Conservation (phyloP, 2,888 invertebrate genomes). For the Mythimna pallens region DNA sequence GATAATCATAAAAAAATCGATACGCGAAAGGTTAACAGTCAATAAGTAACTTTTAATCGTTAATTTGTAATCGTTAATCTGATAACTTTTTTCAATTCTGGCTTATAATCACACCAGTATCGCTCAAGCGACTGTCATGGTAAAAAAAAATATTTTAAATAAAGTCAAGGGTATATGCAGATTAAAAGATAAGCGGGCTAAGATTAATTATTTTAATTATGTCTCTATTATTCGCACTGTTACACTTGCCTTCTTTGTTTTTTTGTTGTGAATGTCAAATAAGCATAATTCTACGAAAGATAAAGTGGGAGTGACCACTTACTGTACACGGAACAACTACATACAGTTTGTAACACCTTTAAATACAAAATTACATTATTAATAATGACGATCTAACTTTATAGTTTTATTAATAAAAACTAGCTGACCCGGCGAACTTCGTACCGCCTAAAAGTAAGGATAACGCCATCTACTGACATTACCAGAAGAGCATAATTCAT, state of each 20-base stretch:
- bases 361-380: too few species aligned
- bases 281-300: constrained; percentile 1
- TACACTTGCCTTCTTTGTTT: not conserved
- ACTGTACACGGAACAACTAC: not conserved
- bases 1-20: too few species aligned
- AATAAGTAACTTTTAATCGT: too few species aligned
- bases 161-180: constrained; percentile 52
- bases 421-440: too few species aligned
- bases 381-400: too few species aligned
- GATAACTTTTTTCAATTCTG: too few species aligned
- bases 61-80: too few species aligned
- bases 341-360: not conserved
- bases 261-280: constrained; percentile 21
- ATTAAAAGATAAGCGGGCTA: constrained; percentile 32
- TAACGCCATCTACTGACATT: too few species aligned
- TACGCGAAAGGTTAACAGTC: too few species aligned
- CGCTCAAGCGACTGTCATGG: not conserved
- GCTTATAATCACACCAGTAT: not conserved
- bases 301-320: constrained; percentile 9
- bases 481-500: too few species aligned
- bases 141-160: constrained; percentile 34
- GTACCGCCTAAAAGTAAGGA: too few species aligned
- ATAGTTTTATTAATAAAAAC: too few species aligned
- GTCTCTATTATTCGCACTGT: constrained; percentile 26
- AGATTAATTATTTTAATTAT: constrained; percentile 43